A percentile compares a stretch with the other conserved stretches of the same genome.
Evolutionary conservation across 2,797 vertebrate species (phyloP).

Genomic region (Nannoperca australis): DNA sequence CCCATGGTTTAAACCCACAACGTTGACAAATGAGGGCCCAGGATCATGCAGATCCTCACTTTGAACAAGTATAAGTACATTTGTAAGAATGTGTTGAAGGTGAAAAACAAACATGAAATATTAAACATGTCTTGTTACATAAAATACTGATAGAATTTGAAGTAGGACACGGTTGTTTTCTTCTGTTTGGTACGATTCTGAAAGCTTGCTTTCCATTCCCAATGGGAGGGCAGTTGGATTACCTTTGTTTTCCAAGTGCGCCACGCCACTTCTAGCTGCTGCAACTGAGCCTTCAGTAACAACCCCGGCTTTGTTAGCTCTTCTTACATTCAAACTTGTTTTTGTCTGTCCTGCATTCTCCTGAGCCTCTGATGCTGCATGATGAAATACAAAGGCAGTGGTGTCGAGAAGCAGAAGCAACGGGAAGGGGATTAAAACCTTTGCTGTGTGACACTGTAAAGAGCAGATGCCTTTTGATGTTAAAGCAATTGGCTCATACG

Average conservation of each 20-base stretch:
- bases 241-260: constrained; percentile 55
- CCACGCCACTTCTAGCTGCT: constrained; percentile 43
- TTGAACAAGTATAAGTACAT: constrained; percentile 10
- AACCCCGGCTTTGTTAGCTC: constrained; percentile 46
- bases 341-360: constrained; percentile 61
- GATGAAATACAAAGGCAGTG: constrained; percentile 71
- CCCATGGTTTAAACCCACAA: background rate
- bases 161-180: constrained; percentile 40
- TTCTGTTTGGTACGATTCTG: constrained; percentile 18
- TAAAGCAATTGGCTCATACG: constrained; percentile 53
- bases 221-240: constrained; percentile 39
- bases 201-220: constrained; percentile 39
- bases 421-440: constrained; percentile 65
- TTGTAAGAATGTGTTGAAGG: constrained; percentile 9
- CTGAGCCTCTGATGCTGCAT: constrained; percentile 53
- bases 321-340: constrained; percentile 62
- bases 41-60: background rate
- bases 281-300: constrained; percentile 42
- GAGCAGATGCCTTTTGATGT: constrained; percentile 68
- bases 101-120: constrained; percentile 30
- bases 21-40: background rate
- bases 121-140: constrained; percentile 27
- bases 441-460: constrained; percentile 48
- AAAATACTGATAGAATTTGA: constrained; percentile 30
- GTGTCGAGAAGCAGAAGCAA: constrained; percentile 30